Percentiles rank a stretch among this genome's conserved stretches.
These are phyloP conservation scores for Equus przewalskii DNA, from an alignment of 2,113 vertebrate genomes.

Conservation along the genomic window DNA sequence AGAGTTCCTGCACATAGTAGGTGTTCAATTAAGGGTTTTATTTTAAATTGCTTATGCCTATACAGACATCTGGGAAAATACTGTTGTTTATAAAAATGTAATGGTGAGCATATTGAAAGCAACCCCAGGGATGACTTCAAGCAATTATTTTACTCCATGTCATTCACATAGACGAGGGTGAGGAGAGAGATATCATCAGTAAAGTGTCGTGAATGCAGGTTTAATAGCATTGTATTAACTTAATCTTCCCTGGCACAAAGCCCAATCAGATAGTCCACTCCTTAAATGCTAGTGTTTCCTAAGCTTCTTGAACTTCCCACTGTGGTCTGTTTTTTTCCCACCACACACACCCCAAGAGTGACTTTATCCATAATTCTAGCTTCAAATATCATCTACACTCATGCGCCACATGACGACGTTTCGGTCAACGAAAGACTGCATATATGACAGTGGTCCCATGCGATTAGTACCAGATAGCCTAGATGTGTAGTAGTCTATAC, in stretches of 20 bases:
- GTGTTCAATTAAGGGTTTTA: background rate
- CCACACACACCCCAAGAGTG: background rate
- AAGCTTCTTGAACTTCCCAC: background rate
- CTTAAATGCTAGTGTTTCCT: background rate
- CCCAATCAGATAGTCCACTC: background rate
- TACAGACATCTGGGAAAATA: background rate
- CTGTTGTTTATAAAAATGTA: background rate
- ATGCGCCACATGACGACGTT: too few species aligned
- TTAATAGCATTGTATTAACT: background rate
- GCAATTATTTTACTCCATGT: background rate
- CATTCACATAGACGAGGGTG: background rate
- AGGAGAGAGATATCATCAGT: background rate
- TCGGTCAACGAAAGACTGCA: too few species aligned
- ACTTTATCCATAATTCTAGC: background rate
- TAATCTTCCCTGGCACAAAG: background rate
- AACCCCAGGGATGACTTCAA: background rate
- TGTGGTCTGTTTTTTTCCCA: background rate
- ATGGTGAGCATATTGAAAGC: background rate
- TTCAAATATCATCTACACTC: background rate
- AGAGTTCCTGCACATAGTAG: background rate
- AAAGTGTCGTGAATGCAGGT: background rate
- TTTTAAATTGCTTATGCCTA: background rate
- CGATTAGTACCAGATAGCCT: too few species aligned
- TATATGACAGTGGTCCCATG: too few species aligned
- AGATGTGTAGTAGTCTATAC: too few species aligned